Percentiles rank a stretch among this genome's conserved stretches.
These are phyloP conservation scores for Merodon equestris DNA, from an alignment of 2,888 invertebrate genomes.

Conservation along the genomic window DNA sequence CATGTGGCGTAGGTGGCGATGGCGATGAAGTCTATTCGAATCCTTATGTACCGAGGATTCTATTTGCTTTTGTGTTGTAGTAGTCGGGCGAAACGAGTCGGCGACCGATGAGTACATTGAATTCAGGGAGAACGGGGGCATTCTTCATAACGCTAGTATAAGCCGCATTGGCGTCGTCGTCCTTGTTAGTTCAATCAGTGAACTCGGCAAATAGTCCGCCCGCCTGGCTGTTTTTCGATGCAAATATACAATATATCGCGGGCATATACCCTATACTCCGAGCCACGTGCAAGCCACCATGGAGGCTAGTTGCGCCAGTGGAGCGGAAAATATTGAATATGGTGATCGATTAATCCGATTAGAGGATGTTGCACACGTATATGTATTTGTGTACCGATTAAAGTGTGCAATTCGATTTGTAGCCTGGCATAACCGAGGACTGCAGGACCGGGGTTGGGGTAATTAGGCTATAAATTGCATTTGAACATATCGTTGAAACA, in stretches of 20 bases:
- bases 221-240: slow-evolving; percentile 37
- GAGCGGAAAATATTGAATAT: slow-evolving; percentile 58
- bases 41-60: slow-evolving; percentile 21
- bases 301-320: no score
- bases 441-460: slow-evolving; percentile 2
- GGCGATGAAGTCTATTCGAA: slow-evolving; percentile 29
- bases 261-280: neutral
- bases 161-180: slow-evolving; percentile 4
- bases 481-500: slow-evolving; percentile 6
- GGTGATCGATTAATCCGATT: slow-evolving; percentile 66
- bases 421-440: slow-evolving; percentile 18
- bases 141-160: slow-evolving; percentile 15
- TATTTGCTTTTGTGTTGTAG: slow-evolving; percentile 18
- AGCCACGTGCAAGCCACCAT: no score
- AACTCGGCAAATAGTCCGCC: slow-evolving; percentile 36
- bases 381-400: slow-evolving; percentile 59
- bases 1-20: neutral
- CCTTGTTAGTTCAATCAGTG: slow-evolving; percentile 48
- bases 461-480: slow-evolving; percentile 58
- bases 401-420: slow-evolving; percentile 43
- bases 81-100: no score
- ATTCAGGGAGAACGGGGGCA: neutral
- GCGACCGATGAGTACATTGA: neutral
- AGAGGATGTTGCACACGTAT: slow-evolving; percentile 59
- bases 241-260: slow-evolving; percentile 21